Evolutionary conservation across 2,113 vertebrate species (phyloP).

Genomic region (Cyprinus carpio): DNA sequence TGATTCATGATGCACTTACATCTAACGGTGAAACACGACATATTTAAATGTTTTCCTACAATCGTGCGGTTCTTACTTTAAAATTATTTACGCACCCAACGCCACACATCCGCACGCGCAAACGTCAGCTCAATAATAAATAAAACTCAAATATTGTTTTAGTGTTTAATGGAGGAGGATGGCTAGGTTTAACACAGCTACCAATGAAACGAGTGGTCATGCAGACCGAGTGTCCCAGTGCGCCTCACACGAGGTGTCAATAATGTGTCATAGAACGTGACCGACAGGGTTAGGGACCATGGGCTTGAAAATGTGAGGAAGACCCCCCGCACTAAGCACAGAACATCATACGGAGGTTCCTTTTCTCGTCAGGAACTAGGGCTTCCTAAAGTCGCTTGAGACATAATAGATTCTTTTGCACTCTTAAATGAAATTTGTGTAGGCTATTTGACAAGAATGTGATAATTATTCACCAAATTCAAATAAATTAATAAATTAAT

Average conservation of each 20-base stretch:
- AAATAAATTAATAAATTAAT: too few species aligned
- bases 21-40: constrained; percentile 14
- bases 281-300: background rate
- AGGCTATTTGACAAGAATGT: background rate
- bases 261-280: background rate
- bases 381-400: background rate
- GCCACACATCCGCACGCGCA: background rate
- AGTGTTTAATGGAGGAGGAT: background rate
- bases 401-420: background rate
- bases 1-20: constrained; percentile 49
- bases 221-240: background rate
- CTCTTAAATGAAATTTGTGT: background rate
- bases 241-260: background rate
- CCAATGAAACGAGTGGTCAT: background rate
- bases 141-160: background rate
- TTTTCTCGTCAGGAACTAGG: background rate
- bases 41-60: background rate
- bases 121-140: background rate
- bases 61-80: background rate
- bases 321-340: background rate
- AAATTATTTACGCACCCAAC: background rate
- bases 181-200: background rate
- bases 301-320: background rate
- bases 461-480: background rate
- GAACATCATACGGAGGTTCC: background rate